Evolutionary conservation across 2,113 vertebrate species (phyloP).

Genomic region (Microcebus jonahi): DNA sequence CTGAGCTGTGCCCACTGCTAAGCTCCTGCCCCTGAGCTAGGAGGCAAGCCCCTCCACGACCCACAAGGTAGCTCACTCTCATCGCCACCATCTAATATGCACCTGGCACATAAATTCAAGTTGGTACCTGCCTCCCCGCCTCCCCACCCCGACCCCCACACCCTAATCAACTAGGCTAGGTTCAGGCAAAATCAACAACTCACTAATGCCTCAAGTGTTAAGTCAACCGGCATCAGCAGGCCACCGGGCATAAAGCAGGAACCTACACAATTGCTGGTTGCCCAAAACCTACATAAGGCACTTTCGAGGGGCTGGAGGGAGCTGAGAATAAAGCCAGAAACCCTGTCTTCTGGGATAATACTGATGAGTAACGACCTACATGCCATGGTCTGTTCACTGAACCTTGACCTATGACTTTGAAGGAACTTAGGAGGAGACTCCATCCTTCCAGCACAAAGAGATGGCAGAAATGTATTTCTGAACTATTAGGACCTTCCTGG

Average conservation of each 20-base stretch:
- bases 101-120: neutral
- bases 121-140: neutral
- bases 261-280: neutral
- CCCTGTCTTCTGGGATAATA: slow-evolving; percentile 1
- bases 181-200: slow-evolving; percentile 26
- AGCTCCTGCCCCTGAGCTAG: neutral
- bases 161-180: neutral
- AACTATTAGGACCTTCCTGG: neutral
- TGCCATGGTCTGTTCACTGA: neutral
- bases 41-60: neutral
- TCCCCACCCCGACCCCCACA: neutral
- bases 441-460: neutral
- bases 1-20: neutral
- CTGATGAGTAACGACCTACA: neutral
- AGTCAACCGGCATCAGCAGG: neutral
- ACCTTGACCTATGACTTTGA: neutral
- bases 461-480: neutral
- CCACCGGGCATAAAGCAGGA: neutral
- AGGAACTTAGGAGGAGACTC: neutral
- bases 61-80: rapidly evolving
- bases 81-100: neutral
- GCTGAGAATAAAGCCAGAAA: neutral
- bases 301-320: neutral
- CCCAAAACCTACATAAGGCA: neutral
- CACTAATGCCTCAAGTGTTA: neutral